phyloP scores from a whole-genome alignment of 2,113 vertebrate genomes.

The Callorhinus ursinus region DNA sequence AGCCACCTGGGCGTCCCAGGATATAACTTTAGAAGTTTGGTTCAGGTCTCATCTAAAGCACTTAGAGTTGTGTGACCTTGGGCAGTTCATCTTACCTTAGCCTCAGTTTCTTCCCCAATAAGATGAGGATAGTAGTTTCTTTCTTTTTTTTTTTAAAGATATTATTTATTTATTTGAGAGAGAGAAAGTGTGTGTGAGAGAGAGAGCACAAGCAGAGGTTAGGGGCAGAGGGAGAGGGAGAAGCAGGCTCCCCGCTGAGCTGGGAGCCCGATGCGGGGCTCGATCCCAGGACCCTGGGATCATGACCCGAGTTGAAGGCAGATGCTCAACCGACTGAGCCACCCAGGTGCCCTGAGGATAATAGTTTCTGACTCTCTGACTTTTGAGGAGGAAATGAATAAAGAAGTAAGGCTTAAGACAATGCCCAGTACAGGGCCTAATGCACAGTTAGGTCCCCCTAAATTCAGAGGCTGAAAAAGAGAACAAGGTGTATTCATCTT shows the following conservation, averaged over 20 bases:
- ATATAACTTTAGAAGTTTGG: neutral
- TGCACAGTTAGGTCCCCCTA: neutral
- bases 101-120: neutral
- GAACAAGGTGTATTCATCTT: neutral
- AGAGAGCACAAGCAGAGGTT: no score
- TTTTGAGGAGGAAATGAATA: neutral
- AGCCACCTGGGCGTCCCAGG: neutral
- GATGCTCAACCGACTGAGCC: no score
- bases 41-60: neutral
- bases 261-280: no score
- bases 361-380: conserved; percentile 8
- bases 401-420: neutral
- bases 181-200: no score
- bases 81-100: neutral
- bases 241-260: no score
- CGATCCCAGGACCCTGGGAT: no score
- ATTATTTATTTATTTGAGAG: no score
- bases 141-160: no score
- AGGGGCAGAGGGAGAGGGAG: no score
- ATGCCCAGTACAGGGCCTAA: neutral
- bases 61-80: neutral
- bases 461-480: neutral
- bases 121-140: neutral
- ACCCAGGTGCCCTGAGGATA: no score
- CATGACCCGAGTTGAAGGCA: no score